Percentiles rank a stretch among this genome's conserved stretches.
Conservation (phyloP, 1,140 invertebrate species). For the Drosophila orena region DNA sequence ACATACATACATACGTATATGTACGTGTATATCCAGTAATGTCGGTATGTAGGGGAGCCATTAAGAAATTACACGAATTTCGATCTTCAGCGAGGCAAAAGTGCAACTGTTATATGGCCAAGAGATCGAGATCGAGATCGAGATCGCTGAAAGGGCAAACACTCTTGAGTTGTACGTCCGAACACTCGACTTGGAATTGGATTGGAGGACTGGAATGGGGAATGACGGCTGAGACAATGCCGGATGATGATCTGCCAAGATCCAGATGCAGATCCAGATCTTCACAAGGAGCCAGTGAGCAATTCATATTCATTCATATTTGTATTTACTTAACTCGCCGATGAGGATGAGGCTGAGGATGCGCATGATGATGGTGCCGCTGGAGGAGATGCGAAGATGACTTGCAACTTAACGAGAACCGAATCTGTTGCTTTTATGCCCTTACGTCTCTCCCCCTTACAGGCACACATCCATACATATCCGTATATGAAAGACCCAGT, state of each 20-base stretch:
- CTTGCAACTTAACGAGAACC: conserved; percentile 70
- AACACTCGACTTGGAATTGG: conserved; percentile 42
- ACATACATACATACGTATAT: background rate
- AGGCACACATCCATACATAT: background rate
- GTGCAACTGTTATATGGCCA: conserved; percentile 53
- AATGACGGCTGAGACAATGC: conserved; percentile 58
- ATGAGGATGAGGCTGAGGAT: conserved; percentile 63
- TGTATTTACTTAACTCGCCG: conserved; percentile 79
- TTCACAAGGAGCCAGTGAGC: conserved; percentile 45
- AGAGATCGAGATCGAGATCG: conserved; percentile 39
- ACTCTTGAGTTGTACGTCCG: conserved; percentile 54
- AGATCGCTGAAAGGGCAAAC: conserved; percentile 64
- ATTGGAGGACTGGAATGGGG: conserved; percentile 1
- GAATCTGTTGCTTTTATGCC: conserved; percentile 40
- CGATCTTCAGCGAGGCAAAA: conserved; percentile 40
- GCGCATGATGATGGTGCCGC: conserved; percentile 5
- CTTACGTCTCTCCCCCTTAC: conserved; percentile 18
- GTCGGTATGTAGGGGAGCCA: conserved; percentile 18
- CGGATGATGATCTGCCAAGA: conserved; percentile 75
- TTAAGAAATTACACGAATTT: conserved; percentile 64
- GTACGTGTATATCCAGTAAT: background rate
- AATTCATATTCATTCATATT: conserved; percentile 83
- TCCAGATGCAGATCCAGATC: conserved; percentile 64
- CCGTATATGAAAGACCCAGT: conserved; percentile 60
- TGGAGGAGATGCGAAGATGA: conserved; percentile 70